A percentile compares a stretch with the other conserved stretches of the same genome.
phyloP scores from a whole-genome alignment of 1,140 invertebrate genomes.

The Leptopilina clavipes region DNA sequence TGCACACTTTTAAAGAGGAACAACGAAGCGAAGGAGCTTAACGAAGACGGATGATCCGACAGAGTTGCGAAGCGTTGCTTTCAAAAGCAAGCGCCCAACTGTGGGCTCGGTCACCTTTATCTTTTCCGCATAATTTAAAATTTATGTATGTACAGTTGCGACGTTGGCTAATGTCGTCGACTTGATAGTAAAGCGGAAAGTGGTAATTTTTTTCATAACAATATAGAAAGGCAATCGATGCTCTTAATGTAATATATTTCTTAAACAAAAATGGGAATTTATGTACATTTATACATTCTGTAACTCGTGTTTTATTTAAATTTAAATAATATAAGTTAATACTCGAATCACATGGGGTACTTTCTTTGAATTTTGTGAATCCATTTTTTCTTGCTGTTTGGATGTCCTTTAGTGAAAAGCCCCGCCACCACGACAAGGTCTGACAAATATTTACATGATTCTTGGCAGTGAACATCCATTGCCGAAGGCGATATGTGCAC shows the following conservation, averaged over 20 bases:
- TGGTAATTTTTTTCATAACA: constrained; percentile 22
- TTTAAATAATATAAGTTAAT: no score
- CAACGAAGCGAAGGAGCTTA: constrained; percentile 43
- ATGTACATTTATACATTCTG: neutral
- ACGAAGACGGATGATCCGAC: constrained; percentile 57
- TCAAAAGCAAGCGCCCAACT: constrained; percentile 41
- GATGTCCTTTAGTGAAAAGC: no score
- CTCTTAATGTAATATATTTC: neutral
- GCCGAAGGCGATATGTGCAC: no score
- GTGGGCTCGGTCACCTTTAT: constrained; percentile 60
- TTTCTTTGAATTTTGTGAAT: no score
- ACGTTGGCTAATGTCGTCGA: constrained; percentile 50
- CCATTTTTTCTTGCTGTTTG: no score
- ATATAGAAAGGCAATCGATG: constrained; percentile 11
- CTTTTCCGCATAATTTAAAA: constrained; percentile 67
- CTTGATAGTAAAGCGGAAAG: constrained; percentile 41
- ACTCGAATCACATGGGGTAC: no score
- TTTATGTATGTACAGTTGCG: constrained; percentile 53
- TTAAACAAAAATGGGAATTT: neutral
- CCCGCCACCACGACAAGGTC: no score
- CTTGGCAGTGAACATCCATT: no score
- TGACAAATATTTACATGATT: no score
- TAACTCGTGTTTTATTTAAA: no score
- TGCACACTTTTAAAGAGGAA: constrained; percentile 45
- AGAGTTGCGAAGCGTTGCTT: constrained; percentile 45